Conservation (phyloP, 2,797 vertebrate genomes). For the Poecilia wingei region DNA sequence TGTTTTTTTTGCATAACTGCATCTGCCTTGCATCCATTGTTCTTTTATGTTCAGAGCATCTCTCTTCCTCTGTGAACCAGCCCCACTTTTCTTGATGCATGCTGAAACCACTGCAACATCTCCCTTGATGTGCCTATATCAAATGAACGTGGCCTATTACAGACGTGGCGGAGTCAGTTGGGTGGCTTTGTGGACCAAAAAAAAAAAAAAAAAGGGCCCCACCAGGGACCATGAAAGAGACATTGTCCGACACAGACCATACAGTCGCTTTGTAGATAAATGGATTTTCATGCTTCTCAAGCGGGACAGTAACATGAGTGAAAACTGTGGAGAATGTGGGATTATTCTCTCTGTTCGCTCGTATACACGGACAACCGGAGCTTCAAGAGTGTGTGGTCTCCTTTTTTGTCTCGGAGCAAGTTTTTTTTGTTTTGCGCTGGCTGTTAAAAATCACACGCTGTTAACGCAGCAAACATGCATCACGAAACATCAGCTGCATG, state of each 20-base stretch:
- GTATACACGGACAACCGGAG: constrained; percentile 58
- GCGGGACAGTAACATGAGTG: constrained; percentile 74
- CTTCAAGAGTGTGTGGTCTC: constrained; percentile 70
- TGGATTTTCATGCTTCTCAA: constrained; percentile 82
- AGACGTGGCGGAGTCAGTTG: constrained; percentile 68
- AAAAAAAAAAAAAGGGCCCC: constrained; percentile 44
- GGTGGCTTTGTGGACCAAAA: constrained; percentile 71
- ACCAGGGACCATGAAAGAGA: constrained; percentile 75
- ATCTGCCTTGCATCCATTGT: constrained; percentile 60
- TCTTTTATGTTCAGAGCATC: constrained; percentile 69
- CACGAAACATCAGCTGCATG: not conserved
- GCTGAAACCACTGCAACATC: constrained; percentile 44
- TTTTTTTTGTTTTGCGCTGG: constrained; percentile 29
- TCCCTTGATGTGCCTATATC: constrained; percentile 73
- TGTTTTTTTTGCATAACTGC: constrained; percentile 23
- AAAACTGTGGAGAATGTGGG: constrained; percentile 79
- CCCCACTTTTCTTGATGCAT: constrained; percentile 65
- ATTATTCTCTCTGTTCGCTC: constrained; percentile 65
- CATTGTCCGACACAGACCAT: constrained; percentile 67
- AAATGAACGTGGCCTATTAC: constrained; percentile 71
- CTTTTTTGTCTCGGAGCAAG: constrained; percentile 50
- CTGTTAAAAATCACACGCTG: constrained; percentile 23
- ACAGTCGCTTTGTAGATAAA: constrained; percentile 79
- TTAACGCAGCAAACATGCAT: constrained; percentile 13
- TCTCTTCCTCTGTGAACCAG: constrained; percentile 53